Evolutionary conservation across 2,113 vertebrate genomes (phyloP), one percentile per base, ranked within the genome.

Genomic region (Peromyscus californicus): DNA sequence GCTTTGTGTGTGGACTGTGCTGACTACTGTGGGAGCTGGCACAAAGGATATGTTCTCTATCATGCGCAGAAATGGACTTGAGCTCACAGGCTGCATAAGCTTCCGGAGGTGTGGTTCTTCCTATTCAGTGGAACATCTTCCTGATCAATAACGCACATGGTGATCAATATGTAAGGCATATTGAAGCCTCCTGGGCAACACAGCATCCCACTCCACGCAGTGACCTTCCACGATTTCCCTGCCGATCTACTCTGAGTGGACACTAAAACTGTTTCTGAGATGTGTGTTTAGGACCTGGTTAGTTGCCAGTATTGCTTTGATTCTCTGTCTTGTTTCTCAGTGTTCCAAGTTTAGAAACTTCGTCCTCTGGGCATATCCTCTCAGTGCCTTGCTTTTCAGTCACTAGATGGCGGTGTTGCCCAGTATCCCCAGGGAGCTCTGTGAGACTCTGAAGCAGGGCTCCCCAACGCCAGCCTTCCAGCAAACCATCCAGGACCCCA

Each of bases 361-460:
- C 2, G 3, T 6, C 31, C n/a, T 48, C 26, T 33, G 7, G 19
- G 42, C 31, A 6, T 7, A 21, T 48, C 15, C 61, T 24, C 79
- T 24, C 5, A 0, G 26, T 7, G 51, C 17, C 86, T 45, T 19
- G n/a, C n/a, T 5, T 75, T n/a, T 45, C 1, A 22, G 78, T 90
- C 96, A 93, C 87, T 93, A 97, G 97, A n/a, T 96, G 95, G 93
- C 21, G 2, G 48, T 48, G 65, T 85, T 83, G 86, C 92, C 39
- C 8, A 82, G 93, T 26, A 31, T n/a, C 86, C 94, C 59, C 67
- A 0, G 89, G 54, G 76, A 67, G 36, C 29, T 26, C 3, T 1
- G 9, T 4, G 59, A 57, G 48, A 7, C 22, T 9, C 11, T 4
- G n/a, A 36, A 45, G 13, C 39, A 42, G 33, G 59, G 22, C 67